Evolutionary conservation across 2,888 invertebrate genomes (phyloP).

Genomic region (Ferdinandea cuprea): DNA sequence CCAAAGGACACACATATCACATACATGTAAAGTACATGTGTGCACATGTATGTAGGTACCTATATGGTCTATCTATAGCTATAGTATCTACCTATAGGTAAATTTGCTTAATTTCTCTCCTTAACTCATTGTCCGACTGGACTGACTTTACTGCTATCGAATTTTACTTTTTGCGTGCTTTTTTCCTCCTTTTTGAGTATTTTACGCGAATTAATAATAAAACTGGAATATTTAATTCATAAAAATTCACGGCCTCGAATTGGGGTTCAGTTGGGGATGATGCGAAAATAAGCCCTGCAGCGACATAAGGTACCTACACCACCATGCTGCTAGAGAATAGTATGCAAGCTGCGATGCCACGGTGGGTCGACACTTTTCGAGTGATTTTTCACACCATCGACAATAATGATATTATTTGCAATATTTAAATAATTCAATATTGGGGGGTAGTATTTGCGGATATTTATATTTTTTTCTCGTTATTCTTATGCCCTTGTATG

Average conservation of each 20-base stretch:
- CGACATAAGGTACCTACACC: neutral
- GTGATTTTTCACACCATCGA: conserved; percentile 76
- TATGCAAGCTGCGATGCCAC: conserved; percentile 61
- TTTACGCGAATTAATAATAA: conserved; percentile 63
- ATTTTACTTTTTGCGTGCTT: conserved; percentile 49
- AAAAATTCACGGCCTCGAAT: conserved; percentile 45
- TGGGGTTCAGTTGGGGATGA: no score
- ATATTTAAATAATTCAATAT: conserved; percentile 80
- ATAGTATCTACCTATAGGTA: neutral
- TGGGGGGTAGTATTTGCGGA: conserved; percentile 68
- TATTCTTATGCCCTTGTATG: conserved; percentile 67
- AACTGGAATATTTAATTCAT: conserved; percentile 71
- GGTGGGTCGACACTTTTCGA: conserved; percentile 73
- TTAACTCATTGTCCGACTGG: conserved; percentile 50
- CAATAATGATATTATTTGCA: conserved; percentile 79
- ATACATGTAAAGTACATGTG: neutral
- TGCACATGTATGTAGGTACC: no score
- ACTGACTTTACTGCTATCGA: conserved; percentile 64
- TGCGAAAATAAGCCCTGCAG: conserved; percentile 21
- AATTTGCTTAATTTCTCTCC: conserved; percentile 51
- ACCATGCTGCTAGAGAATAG: conserved; percentile 12
- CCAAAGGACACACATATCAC: conserved; percentile 38
- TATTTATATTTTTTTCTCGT: conserved; percentile 72
- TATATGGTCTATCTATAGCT: no score
- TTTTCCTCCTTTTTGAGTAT: conserved; percentile 40